Evolutionary conservation across 2,797 vertebrate genomes (phyloP).

Genomic region (Tympanoctomys barrerae): DNA sequence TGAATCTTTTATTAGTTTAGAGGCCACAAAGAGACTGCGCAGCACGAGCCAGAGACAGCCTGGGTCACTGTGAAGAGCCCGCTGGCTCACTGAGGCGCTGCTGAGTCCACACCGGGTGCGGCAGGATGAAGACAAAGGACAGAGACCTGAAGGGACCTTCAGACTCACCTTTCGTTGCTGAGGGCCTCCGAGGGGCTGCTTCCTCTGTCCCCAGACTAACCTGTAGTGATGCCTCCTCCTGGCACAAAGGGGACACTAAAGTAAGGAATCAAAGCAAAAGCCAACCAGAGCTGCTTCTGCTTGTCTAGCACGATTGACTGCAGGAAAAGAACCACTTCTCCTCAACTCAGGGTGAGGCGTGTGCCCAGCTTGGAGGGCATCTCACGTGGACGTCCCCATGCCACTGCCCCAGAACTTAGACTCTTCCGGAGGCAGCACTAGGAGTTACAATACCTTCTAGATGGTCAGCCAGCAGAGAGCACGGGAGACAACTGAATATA

Average conservation of each 20-base stretch:
- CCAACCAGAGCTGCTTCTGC: background rate
- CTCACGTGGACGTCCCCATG: background rate
- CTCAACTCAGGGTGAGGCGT: background rate
- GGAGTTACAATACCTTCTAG: background rate
- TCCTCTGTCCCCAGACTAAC: background rate
- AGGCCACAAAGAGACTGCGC: constrained; percentile 51
- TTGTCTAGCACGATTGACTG: background rate
- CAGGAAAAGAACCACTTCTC: background rate
- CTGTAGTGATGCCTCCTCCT: background rate
- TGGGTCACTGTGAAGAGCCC: background rate
- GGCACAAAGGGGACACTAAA: background rate
- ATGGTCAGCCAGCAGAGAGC: background rate
- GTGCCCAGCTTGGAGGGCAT: background rate
- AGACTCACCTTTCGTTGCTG: background rate
- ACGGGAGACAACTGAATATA: background rate
- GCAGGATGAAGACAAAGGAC: constrained; percentile 1
- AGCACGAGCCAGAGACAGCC: constrained; percentile 60
- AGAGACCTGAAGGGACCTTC: background rate
- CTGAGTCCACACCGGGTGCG: background rate
- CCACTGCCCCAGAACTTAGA: background rate
- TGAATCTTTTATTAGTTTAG: constrained; percentile 74
- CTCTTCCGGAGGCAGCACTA: background rate
- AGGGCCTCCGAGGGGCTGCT: background rate
- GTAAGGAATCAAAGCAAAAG: background rate
- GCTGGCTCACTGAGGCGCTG: constrained; percentile 31